phyloP scores from a whole-genome alignment of 2,797 vertebrate genomes.

The Sarcophilus harrisii region DNA sequence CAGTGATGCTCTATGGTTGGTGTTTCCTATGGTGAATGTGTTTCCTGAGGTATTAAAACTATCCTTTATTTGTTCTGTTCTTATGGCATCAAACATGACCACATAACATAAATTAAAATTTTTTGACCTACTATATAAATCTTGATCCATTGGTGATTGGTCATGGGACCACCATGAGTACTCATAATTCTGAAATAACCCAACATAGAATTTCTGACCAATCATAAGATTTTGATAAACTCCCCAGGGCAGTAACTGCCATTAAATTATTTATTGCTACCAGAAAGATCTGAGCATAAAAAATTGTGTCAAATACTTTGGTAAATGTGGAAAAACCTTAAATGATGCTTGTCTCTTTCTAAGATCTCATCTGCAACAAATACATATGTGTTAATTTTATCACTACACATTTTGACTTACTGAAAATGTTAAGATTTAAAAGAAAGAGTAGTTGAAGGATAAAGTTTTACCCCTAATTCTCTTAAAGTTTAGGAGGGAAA shows the following conservation, averaged over 20 bases:
- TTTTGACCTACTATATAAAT: not conserved
- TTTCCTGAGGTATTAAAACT: not conserved
- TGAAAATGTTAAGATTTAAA: not conserved
- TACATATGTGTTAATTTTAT: not conserved
- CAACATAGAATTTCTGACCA: not conserved
- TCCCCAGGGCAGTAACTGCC: not conserved
- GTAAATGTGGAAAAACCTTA: constrained; percentile 13
- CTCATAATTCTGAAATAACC: not conserved
- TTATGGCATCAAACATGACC: not conserved
- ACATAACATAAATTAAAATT: not conserved
- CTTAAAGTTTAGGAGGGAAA: not conserved
- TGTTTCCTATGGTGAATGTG: not conserved
- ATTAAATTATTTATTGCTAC: not conserved
- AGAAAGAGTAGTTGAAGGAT: not conserved
- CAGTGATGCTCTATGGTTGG: not conserved
- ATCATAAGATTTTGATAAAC: constrained; percentile 1
- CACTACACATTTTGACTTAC: not conserved
- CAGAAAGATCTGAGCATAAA: not conserved
- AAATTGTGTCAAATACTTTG: not conserved
- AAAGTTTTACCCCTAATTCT: not conserved
- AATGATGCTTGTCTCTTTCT: not conserved
- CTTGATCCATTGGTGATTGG: not conserved
- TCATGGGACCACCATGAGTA: not conserved
- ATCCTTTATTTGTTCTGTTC: not conserved
- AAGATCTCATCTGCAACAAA: not conserved